Conservation (phyloP, 2,797 vertebrate species). For the Sparidentex hasta region DNA sequence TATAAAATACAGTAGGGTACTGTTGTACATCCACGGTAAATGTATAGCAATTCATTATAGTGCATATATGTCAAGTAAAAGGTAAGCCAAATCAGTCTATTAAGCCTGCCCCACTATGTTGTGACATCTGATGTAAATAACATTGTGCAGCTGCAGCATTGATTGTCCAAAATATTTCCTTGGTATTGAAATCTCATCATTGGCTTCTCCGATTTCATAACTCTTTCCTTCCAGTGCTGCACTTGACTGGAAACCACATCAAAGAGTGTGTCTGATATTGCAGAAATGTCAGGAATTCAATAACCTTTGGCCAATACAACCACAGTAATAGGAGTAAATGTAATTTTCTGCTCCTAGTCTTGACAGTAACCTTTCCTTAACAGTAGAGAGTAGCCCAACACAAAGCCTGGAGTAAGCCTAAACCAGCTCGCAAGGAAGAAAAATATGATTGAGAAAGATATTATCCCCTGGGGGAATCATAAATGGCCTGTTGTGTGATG, state of each 20-base stretch:
- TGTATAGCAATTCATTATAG: too few species aligned
- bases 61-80: too few species aligned
- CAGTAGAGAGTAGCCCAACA: not conserved
- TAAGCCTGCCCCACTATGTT: too few species aligned
- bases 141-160: not conserved
- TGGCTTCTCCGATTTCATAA: not conserved
- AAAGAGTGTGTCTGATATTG: slow-evolving; percentile 4
- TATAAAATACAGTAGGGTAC: too few species aligned
- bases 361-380: slow-evolving; percentile 20
- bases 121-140: not conserved
- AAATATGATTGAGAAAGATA: slow-evolving; percentile 14
- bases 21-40: too few species aligned
- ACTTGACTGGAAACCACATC: slow-evolving; percentile 3
- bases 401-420: slow-evolving; percentile 10
- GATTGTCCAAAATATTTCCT: not conserved
- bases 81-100: too few species aligned
- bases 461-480: slow-evolving; percentile 2
- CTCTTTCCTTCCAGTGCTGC: not conserved
- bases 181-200: not conserved
- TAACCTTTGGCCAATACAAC: slow-evolving; percentile 8
- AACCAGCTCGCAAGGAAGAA: not conserved
- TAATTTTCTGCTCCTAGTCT: slow-evolving; percentile 21
- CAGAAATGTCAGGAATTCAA: slow-evolving; percentile 3
- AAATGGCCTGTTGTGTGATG: slow-evolving; percentile 1
- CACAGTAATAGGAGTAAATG: slow-evolving; percentile 14